phyloP scores from a whole-genome alignment of 2,888 invertebrate genomes.

The Andrena praecox region DNA sequence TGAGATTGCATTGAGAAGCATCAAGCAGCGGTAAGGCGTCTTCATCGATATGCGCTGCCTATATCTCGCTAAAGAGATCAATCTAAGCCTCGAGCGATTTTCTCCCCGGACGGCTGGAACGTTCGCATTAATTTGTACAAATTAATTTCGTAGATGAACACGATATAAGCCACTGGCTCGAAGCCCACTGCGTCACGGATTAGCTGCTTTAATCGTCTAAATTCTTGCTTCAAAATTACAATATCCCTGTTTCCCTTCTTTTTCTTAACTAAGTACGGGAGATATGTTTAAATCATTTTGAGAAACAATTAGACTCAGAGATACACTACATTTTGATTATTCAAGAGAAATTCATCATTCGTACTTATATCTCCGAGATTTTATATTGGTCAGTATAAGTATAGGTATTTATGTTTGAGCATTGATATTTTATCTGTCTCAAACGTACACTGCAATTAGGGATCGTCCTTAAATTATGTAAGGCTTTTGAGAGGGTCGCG shows the following conservation, averaged over 20 bases:
- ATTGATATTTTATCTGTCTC: no score
- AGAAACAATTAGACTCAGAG: background rate
- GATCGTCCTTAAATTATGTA: no score
- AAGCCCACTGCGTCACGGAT: slow-evolving; percentile 63
- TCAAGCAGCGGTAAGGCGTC: slow-evolving; percentile 21
- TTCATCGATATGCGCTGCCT: slow-evolving; percentile 56
- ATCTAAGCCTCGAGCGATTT: slow-evolving; percentile 31
- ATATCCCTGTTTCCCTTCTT: slow-evolving; percentile 27
- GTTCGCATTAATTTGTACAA: slow-evolving; percentile 67
- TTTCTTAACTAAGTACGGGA: no score
- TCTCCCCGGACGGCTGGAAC: background rate
- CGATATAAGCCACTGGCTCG: slow-evolving; percentile 61
- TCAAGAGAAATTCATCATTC: no score
- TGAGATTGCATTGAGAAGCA: slow-evolving; percentile 51
- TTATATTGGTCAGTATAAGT: no score
- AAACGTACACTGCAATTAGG: no score
- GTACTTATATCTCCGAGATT: no score
- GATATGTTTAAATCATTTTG: slow-evolving; percentile 23
- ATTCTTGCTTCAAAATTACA: slow-evolving; percentile 65
- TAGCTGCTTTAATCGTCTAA: slow-evolving; percentile 73
- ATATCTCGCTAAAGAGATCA: slow-evolving; percentile 45
- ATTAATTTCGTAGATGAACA: slow-evolving; percentile 68
- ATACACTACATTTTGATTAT: no score
- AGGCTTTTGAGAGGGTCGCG: no score
- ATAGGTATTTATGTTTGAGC: no score